A percentile compares a stretch with the other conserved stretches of the same genome.
Conservation (phyloP, 2,797 vertebrate genomes). For the Poecilia wingei region DNA sequence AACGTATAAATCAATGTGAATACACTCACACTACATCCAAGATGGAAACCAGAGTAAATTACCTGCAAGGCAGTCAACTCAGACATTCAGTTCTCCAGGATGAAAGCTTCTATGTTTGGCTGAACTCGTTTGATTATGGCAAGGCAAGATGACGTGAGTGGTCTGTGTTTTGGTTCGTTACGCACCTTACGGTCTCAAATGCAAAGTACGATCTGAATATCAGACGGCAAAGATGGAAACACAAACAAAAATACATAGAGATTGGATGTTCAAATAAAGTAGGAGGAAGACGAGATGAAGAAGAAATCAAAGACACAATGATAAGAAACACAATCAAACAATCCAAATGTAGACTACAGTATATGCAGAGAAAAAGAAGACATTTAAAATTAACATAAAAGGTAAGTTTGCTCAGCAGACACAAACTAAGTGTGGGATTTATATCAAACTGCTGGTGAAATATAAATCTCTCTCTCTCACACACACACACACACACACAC, state of each 20-base stretch:
- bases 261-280: background rate
- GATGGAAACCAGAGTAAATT: background rate
- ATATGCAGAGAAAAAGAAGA: conserved; percentile 26
- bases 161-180: conserved; percentile 4
- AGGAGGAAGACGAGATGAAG: background rate
- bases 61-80: background rate
- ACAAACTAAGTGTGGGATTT: background rate
- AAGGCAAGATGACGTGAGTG: background rate
- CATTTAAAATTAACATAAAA: conserved; percentile 30
- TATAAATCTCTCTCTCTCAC: background rate
- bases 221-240: background rate
- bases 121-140: background rate
- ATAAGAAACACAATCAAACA: conserved; percentile 15
- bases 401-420: conserved; percentile 27
- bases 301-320: conserved; percentile 8
- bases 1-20: conserved; percentile 55
- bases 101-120: background rate
- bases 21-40: background rate
- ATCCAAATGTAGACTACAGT: background rate
- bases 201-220: background rate
- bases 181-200: background rate
- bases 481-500: no score
- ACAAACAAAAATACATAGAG: background rate
- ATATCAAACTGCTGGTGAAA: background rate
- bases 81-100: background rate